phyloP scores from a whole-genome alignment of 2,797 vertebrate genomes.

The Notoglanidium macrostoma region DNA sequence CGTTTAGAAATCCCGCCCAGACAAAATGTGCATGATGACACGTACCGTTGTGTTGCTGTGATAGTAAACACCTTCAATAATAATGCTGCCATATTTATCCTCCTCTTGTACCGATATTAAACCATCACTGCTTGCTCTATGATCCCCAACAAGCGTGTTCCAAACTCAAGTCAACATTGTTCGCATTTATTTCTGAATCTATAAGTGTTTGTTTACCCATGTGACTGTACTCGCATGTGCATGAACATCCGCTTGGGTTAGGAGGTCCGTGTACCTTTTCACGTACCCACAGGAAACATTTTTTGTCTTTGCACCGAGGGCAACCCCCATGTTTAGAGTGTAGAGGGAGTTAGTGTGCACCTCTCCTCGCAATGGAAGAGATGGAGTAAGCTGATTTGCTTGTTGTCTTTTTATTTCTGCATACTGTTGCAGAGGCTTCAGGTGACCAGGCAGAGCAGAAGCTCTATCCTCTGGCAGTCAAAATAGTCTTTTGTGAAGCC shows the following conservation, averaged over 20 bases:
- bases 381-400: constrained; percentile 64
- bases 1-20: background rate
- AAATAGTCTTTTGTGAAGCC: constrained; percentile 76
- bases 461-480: constrained; percentile 64
- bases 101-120: background rate
- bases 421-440: constrained; percentile 50
- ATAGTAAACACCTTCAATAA: background rate
- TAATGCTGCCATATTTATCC: background rate
- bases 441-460: constrained; percentile 53
- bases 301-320: constrained; percentile 9
- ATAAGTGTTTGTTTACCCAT: background rate
- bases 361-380: constrained; percentile 58
- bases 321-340: constrained; percentile 8
- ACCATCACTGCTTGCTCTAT: background rate
- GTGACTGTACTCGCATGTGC: constrained; percentile 1
- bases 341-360: constrained; percentile 2
- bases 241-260: background rate
- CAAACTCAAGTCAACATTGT: background rate
- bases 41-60: background rate
- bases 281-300: constrained; percentile 14
- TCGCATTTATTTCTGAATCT: no score
- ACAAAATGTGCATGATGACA: background rate
- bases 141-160: background rate
- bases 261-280: constrained; percentile 29
- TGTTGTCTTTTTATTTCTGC: constrained; percentile 59